Base-by-base conservation (phyloP, 1,140 invertebrate genomes). In the Diploscapter pachys region DNA sequence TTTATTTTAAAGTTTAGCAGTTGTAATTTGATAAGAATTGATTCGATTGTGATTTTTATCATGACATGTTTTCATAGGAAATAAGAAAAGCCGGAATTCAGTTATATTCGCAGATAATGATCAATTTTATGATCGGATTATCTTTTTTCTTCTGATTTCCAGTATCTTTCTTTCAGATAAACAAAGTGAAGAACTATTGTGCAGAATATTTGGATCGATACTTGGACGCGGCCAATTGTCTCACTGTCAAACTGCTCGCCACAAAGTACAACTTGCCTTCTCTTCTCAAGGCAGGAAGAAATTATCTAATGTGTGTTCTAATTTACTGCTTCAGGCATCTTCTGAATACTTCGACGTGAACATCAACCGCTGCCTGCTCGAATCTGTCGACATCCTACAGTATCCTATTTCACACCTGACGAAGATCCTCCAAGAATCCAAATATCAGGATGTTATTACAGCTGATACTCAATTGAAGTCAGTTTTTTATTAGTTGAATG, bases 151-250 rank as follows among this genome's bases (percentile, higher is more conserved):
- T 31, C 31, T 31, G 31, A 31, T 31, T 31, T 31, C 31, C 31
- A 31, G 31, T 31, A 55, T 8, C 31, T 52, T 53, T 3, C 11
- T 59, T 81, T 81, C 53, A 84, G 81, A 80, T 83, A 6, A 85
- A 87, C 3, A 89, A 89, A 79, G 81, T 91, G 67, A 90, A 90
- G 81, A 87, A 88, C 74, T 89, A 90, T 78, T 91, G 91, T 87
- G 89, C 89, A 72, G 89, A 90, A 76, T 90, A 89, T 78, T 84
- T 91, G 71, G 88, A 90, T 68, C 86, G 89, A 55, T 90, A 90
- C 84, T 80, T 91, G 62, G 89, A 89, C 83, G 82, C 89, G 31
- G 87, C 88, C 51, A 91, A 91, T 85, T 91, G 90, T 84, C 82
- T 91, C 65, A 84, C 86, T 71, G 87, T 89, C 4, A 89, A 87